phyloP scores from a whole-genome alignment of 2,113 vertebrate genomes.

The Scatophagus argus region DNA sequence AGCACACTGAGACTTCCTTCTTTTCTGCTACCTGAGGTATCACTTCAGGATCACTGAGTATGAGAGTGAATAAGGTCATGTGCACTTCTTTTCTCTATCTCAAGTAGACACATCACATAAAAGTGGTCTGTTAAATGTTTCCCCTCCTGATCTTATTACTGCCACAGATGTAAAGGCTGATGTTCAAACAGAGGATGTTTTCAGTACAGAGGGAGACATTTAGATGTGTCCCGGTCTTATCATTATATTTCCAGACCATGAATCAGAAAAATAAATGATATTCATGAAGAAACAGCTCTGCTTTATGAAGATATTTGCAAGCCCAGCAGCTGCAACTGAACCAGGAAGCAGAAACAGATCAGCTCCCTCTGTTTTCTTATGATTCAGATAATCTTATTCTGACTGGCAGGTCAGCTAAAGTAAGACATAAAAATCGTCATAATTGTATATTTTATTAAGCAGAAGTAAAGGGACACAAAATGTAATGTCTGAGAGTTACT shows the following conservation, averaged over 20 bases:
- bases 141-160: not conserved
- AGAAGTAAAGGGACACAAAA: slow-evolving; percentile 45
- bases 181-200: slow-evolving; percentile 1
- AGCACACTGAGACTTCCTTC: slow-evolving; percentile 26
- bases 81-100: not conserved
- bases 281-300: slow-evolving; percentile 15
- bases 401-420: slow-evolving; percentile 36
- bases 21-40: slow-evolving; percentile 8
- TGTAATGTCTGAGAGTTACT: slow-evolving; percentile 21
- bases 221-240: not conserved
- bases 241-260: slow-evolving; percentile 16
- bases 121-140: not conserved
- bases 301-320: slow-evolving; percentile 18
- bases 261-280: slow-evolving; percentile 29
- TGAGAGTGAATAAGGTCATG: not conserved
- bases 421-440: slow-evolving; percentile 65
- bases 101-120: not conserved
- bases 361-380: slow-evolving; percentile 66
- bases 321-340: slow-evolving; percentile 42
- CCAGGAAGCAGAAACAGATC: slow-evolving; percentile 51
- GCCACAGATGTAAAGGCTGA: not conserved
- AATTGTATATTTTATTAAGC: slow-evolving; percentile 44
- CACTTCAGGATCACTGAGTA: slow-evolving; percentile 7
- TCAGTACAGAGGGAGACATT: not conserved
- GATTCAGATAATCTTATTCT: slow-evolving; percentile 78